These are phyloP conservation scores for Anoplius nigerrimus DNA, from an alignment of 2,888 invertebrate genomes.

Conservation along the genomic window DNA sequence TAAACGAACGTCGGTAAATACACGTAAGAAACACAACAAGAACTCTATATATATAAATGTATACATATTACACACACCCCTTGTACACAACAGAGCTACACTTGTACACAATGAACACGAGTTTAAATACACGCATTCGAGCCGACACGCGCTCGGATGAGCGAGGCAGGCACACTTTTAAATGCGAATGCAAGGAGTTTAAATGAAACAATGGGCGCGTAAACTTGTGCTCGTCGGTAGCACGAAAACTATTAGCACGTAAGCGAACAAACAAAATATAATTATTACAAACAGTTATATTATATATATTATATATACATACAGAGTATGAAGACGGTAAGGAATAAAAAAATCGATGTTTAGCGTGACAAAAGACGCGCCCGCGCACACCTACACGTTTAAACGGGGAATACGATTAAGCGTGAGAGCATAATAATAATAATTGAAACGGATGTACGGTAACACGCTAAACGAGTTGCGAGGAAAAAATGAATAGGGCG, in stretches of 20 bases:
- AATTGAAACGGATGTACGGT: slow-evolving; percentile 8
- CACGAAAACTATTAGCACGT: slow-evolving; percentile 74
- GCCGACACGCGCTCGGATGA: slow-evolving; percentile 40
- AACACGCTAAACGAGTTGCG: not conserved
- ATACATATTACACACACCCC: slow-evolving; percentile 27
- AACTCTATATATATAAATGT: slow-evolving; percentile 37
- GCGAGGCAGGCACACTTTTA: slow-evolving; percentile 36
- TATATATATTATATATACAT: slow-evolving; percentile 75
- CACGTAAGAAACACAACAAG: slow-evolving; percentile 26
- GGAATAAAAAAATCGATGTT: slow-evolving; percentile 16
- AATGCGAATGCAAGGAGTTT: slow-evolving; percentile 6
- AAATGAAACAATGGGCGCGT: slow-evolving; percentile 61
- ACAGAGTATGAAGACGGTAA: slow-evolving; percentile 69
- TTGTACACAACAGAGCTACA: too few species aligned
- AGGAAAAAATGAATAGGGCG: slow-evolving; percentile 4
- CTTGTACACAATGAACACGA: slow-evolving; percentile 1
- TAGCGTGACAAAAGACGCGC: slow-evolving; percentile 17
- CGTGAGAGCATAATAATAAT: slow-evolving; percentile 1
- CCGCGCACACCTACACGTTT: slow-evolving; percentile 42
- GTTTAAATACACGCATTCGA: slow-evolving; percentile 38
- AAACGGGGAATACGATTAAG: slow-evolving; percentile 18
- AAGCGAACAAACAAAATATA: slow-evolving; percentile 74
- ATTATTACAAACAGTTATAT: slow-evolving; percentile 74
- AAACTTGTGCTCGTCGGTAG: slow-evolving; percentile 71
- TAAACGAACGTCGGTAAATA: slow-evolving; percentile 31